phyloP scores from a whole-genome alignment of 1,140 invertebrate genomes.

The Lasaia peninsularis region DNA sequence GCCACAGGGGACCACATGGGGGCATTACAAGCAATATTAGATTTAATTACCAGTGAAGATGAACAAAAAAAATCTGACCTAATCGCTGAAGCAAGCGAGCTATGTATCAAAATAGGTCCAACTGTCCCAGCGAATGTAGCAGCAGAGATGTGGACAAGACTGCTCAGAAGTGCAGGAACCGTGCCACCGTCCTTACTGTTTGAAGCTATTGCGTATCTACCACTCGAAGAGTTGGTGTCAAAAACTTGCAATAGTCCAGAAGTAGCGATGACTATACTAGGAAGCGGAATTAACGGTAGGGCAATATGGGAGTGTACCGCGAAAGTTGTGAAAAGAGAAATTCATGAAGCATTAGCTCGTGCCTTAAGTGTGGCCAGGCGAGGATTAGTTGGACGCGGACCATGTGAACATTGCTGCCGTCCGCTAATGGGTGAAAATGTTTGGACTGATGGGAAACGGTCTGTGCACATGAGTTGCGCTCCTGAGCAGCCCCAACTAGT shows the following conservation, averaged over 20 bases:
- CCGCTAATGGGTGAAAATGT: constrained; percentile 20
- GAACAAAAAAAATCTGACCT: constrained; percentile 21
- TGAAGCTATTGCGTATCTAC: constrained; percentile 50
- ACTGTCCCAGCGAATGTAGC: constrained; percentile 38
- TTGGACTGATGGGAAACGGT: constrained; percentile 45
- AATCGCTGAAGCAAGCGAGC: constrained; percentile 38
- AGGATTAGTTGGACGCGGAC: constrained; percentile 35
- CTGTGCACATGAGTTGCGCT: constrained; percentile 38
- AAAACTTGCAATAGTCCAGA: constrained; percentile 34
- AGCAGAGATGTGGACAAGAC: constrained; percentile 50
- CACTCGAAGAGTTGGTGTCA: constrained; percentile 37
- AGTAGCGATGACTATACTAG: constrained; percentile 38
- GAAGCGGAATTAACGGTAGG: constrained; percentile 29
- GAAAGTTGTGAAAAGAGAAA: constrained; percentile 36
- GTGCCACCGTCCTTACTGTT: constrained; percentile 45
- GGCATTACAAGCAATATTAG: constrained; percentile 43
- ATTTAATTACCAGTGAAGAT: constrained; percentile 25
- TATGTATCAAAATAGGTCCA: constrained; percentile 46
- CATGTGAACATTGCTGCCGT: constrained; percentile 36
- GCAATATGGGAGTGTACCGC: constrained; percentile 36
- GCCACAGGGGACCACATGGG: constrained; percentile 48
- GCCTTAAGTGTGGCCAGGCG: constrained; percentile 39
- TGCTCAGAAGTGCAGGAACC: constrained; percentile 33
- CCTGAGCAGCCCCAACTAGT: constrained; percentile 20
- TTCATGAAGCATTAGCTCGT: constrained; percentile 44